phyloP scores from a whole-genome alignment of 2,888 invertebrate genomes.

The Salticus scenicus region DNA sequence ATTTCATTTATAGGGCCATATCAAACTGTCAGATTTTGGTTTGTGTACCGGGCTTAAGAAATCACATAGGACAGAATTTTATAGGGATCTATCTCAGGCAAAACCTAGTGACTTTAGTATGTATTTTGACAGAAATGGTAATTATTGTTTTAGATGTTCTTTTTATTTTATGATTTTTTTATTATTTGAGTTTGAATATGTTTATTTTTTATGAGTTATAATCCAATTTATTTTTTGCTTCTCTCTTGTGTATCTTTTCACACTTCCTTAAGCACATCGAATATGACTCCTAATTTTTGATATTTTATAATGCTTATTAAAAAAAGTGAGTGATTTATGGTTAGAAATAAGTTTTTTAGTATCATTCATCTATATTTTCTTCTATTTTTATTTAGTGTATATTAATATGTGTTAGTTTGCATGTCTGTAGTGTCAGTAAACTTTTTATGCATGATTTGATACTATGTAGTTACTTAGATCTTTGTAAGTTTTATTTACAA shows the following conservation, averaged over 20 bases:
- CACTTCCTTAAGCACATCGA: background rate
- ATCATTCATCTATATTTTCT: no score
- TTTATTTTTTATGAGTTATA: conserved; percentile 5
- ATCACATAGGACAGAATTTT: conserved; percentile 98
- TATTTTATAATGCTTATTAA: background rate
- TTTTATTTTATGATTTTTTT: conserved; percentile 53
- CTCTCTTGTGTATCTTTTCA: conserved; percentile 9
- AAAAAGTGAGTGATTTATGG: conserved; percentile 1
- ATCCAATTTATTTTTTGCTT: no score
- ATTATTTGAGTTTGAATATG: background rate
- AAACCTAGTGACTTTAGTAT: conserved; percentile 97
- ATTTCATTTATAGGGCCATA: conserved; percentile 91
- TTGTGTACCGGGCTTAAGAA: conserved; percentile 99
- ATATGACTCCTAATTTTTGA: background rate
- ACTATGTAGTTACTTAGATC: no score
- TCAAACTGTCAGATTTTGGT: conserved; percentile 98
- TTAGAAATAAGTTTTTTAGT: conserved; percentile 13
- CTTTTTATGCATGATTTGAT: no score
- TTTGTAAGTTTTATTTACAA: no score
- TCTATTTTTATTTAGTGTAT: no score
- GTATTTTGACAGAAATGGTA: conserved; percentile 75
- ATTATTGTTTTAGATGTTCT: conserved; percentile 45
- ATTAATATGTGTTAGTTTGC: no score
- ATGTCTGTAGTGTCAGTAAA: background rate
- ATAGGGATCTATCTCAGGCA: conserved; percentile 95